Percentiles rank a stretch among this genome's conserved stretches.
Evolutionary conservation across 2,888 invertebrate genomes (phyloP).

Genomic region (Monoplex corrugatus): DNA sequence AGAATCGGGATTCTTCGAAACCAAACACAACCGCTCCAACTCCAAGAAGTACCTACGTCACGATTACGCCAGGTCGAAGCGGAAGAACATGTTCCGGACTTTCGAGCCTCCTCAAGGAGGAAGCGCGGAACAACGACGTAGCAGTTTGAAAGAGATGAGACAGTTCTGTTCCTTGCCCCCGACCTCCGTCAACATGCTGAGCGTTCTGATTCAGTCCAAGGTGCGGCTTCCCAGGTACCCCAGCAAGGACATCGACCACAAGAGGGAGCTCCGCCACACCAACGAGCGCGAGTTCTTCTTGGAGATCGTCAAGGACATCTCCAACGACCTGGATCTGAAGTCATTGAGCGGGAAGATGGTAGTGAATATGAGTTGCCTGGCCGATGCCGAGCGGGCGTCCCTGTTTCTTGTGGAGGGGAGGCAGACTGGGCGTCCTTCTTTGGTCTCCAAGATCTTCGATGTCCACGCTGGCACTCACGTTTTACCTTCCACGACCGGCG

Average conservation of each 20-base stretch:
- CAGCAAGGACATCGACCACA: constrained; percentile 82
- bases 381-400: constrained; percentile 83
- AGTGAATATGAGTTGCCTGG: constrained; percentile 83
- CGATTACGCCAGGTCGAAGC: constrained; percentile 83
- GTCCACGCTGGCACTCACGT: constrained; percentile 83
- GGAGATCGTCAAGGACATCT: constrained; percentile 84
- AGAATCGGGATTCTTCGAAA: constrained; percentile 69
- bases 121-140: constrained; percentile 79
- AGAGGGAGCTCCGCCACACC: constrained; percentile 77
- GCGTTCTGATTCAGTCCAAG: constrained; percentile 83
- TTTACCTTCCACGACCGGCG: constrained; percentile 79
- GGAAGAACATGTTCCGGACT: constrained; percentile 82
- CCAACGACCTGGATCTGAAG: constrained; percentile 83
- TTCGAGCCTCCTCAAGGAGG: constrained; percentile 71
- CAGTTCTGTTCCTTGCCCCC: constrained; percentile 84
- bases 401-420: constrained; percentile 83
- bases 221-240: constrained; percentile 82
- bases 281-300: constrained; percentile 84
- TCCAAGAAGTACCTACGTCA: constrained; percentile 83
- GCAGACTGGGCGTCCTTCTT: constrained; percentile 78
- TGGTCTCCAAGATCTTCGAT: constrained; percentile 84
- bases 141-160: constrained; percentile 83
- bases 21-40: constrained; percentile 77
- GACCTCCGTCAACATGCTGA: constrained; percentile 83
- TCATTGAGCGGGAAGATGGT: constrained; percentile 83